phyloP scores from a whole-genome alignment of 2,113 vertebrate genomes.

The Theropithecus gelada region DNA sequence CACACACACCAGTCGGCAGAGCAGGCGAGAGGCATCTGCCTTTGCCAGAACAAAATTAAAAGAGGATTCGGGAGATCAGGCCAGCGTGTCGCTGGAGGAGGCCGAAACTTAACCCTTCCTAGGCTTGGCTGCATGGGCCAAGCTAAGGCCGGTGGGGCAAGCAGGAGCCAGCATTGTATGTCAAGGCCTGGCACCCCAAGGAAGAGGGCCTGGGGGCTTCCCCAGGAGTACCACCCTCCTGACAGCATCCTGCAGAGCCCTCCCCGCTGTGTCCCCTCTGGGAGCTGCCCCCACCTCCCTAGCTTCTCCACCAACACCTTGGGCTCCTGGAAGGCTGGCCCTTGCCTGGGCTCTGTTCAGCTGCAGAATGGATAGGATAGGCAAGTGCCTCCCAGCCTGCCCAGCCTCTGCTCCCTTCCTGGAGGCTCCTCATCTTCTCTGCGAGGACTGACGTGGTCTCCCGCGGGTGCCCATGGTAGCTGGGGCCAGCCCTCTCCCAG shows the following conservation, averaged over 20 bases:
- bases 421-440: fast-evolving
- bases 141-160: background rate
- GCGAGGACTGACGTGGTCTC: fast-evolving
- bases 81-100: conserved; percentile 78
- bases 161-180: background rate
- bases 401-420: background rate
- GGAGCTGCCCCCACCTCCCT: background rate
- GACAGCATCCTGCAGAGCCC: too few relatives aligned
- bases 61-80: conserved; percentile 85
- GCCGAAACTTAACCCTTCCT: conserved; percentile 73
- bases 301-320: fast-evolving
- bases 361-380: background rate
- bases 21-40: conserved; percentile 79
- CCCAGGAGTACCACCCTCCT: background rate
- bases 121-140: background rate
- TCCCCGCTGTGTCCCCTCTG: fast-evolving
- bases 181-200: background rate
- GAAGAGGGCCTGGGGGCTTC: background rate
- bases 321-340: background rate
- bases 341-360: background rate
- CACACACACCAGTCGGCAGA: conserved; percentile 79
- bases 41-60: conserved; percentile 85
- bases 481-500: background rate
- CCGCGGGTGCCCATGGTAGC: fast-evolving
- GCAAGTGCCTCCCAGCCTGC: background rate